Evolutionary conservation across 2,797 vertebrate species (phyloP), one percentile per base, ranked within the genome.

Genomic region (Argentina silus): DNA sequence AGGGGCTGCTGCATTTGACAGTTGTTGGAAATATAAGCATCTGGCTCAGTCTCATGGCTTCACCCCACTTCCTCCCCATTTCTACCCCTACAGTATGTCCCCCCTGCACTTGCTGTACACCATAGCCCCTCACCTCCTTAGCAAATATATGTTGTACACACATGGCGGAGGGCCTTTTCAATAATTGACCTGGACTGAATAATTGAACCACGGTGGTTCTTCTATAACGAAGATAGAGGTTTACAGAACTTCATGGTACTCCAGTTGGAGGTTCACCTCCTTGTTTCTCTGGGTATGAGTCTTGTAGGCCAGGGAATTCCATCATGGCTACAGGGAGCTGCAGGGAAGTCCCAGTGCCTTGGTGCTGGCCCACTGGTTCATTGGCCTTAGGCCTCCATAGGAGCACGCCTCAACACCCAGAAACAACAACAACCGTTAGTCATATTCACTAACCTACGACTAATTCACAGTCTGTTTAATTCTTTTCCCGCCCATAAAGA

Each of bases 21-120:
- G 56, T 87, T 84, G 87, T 82, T 81, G 87, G 81, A 91, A 93
- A 93, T 92, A 91, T 89, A 84, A 87, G 77, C 90, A 88, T 90
- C 79, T 83, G 84, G 89, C 88, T 87, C 80, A 69, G 88, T 88
- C 83, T 85, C 74, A 74, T 76, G 51, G 76, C 83, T 70, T 62
- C 84, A 76, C 81, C 77, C 81, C 86, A 81, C 69, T 78, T 79
- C 55, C 2, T 0, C 36, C 14, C 44, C 74, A n/a, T n/a, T n/a
- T n/a, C n/a, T n/a, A n/a, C n/a, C n/a, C n/a, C n/a, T n/a, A n/a
- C n/a, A n/a, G n/a, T n/a, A n/a, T n/a, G n/a, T n/a, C 70, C 73
- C 73, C 59, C 61, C 75, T 73, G 65, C 71, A 17, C 27, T 17
- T 61, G 45, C 50, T 50, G 11, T 55, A 17, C 59, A 11, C 19